Evolutionary conservation across 2,797 vertebrate species (phyloP), one percentile per base, ranked within the genome.

Genomic region (Varecia variegata): DNA sequence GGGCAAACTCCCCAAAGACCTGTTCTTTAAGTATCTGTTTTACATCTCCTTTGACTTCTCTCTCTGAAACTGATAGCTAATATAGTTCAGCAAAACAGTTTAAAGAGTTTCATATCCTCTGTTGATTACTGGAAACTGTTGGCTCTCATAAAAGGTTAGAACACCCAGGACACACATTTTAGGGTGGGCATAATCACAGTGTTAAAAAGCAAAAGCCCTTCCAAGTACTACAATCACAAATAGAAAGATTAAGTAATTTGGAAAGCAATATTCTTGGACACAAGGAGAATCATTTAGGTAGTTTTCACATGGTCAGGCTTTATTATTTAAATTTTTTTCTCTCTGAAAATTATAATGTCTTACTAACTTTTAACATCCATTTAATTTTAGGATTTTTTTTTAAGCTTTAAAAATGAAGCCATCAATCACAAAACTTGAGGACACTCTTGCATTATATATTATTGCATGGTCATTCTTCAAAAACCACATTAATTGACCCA

Each of bases 331-430:
- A 23, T 10, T 7, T 91, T 93, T 95, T 50, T 8, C 10, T 90
- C 65, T 87, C 54, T 58, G 60, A 71, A 88, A 89, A 90, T 56
- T 21, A 7, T 92, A 32, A 94, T 54, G 12, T 11, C 8, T 95
- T 73, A 67, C 74, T 87, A 95, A 56, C n/a, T 93, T 95, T 95
- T 90, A 95, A 60, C 25, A 60, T n/a, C 62, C n/a, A 70, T 80
- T 90, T 68, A 56, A 68, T 54, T 86, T 23, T 70, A 76, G 5
- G 2, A 21, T 6, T 77, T 32, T 30, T 65, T 96, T 43, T 38
- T 38, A 93, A 71, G 13, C n/a, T 96, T 77, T 67, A 80, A 68
- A 73, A 54, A 68, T 93, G 70, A 84, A 82, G 87, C 7, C 54
- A 71, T 83, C 20, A 38, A 7, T 94, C 13, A 91, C 18, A 40